A percentile compares a stretch with the other conserved stretches of the same genome.
Evolutionary conservation across 2,113 vertebrate species (phyloP).

Genomic region (Rhipidura dahli): DNA sequence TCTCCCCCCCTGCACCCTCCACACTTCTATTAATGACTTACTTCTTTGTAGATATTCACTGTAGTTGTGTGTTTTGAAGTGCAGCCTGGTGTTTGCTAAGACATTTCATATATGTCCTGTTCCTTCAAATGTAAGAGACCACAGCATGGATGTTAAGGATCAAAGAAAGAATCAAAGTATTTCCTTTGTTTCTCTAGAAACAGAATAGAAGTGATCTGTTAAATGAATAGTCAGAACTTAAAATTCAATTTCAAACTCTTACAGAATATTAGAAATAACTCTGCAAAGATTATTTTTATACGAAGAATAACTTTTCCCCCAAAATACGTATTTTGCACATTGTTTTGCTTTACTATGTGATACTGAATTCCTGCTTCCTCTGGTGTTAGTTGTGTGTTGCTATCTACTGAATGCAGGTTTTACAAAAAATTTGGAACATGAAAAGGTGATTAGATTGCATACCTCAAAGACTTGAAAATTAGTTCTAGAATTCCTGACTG

Average conservation of each 20-base stretch:
- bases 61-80: not conserved
- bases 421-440: not conserved
- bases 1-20: rapidly evolving
- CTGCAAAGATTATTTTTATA: not conserved
- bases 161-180: not conserved
- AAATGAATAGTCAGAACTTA: not conserved
- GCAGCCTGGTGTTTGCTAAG: not conserved
- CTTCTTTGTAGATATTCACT: not conserved
- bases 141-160: not conserved
- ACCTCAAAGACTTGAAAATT: not conserved
- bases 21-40: not conserved
- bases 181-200: not conserved
- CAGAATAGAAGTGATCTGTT: not conserved
- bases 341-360: not conserved
- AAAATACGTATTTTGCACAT: not conserved
- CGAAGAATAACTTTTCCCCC: not conserved
- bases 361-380: not conserved
- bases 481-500: not conserved
- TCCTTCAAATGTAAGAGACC: not conserved
- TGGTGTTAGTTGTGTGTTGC: not conserved
- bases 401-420: not conserved
- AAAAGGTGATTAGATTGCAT: not conserved
- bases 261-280: not conserved
- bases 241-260: not conserved
- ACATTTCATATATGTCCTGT: not conserved